These are phyloP conservation scores for Corythornis madagascariensis DNA, from an alignment of 2,113 vertebrate genomes.

Conservation along the genomic window DNA sequence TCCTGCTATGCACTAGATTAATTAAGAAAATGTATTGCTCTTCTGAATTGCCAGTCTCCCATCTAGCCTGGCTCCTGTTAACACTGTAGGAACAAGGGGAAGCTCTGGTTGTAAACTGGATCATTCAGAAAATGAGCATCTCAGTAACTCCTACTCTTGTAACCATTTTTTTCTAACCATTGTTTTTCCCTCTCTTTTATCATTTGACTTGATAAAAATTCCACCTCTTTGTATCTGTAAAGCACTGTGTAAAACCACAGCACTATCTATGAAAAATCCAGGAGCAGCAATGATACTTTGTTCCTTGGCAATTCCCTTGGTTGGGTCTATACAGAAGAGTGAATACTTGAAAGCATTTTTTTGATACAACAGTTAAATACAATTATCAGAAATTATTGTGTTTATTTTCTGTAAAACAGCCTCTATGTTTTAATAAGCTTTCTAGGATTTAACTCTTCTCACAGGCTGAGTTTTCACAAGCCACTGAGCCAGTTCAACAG, in stretches of 20 bases:
- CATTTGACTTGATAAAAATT: not conserved
- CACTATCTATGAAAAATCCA: not conserved
- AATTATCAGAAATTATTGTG: not conserved
- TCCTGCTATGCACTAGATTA: conserved; percentile 50
- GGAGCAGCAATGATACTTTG: not conserved
- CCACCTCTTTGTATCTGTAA: not conserved
- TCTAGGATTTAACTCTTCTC: not conserved
- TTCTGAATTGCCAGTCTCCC: conserved; percentile 16
- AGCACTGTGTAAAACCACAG: not conserved
- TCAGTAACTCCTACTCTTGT: not conserved
- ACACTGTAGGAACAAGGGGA: not conserved
- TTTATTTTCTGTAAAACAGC: not conserved
- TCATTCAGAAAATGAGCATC: not conserved
- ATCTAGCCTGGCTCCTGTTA: conserved; percentile 17
- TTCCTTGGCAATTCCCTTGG: not conserved
- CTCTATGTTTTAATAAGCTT: not conserved
- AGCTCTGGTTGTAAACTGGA: not conserved
- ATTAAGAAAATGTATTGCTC: conserved; percentile 65
- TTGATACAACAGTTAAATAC: not conserved
- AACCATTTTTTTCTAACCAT: not conserved
- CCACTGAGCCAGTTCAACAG: not conserved
- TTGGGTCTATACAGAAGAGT: not conserved
- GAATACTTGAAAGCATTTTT: not conserved
- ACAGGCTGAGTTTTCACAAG: not conserved
- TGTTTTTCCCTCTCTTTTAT: not conserved